Evolutionary conservation across 2,888 invertebrate species (phyloP), one percentile per base, ranked within the genome.

Genomic region (Anticlea derivata): DNA sequence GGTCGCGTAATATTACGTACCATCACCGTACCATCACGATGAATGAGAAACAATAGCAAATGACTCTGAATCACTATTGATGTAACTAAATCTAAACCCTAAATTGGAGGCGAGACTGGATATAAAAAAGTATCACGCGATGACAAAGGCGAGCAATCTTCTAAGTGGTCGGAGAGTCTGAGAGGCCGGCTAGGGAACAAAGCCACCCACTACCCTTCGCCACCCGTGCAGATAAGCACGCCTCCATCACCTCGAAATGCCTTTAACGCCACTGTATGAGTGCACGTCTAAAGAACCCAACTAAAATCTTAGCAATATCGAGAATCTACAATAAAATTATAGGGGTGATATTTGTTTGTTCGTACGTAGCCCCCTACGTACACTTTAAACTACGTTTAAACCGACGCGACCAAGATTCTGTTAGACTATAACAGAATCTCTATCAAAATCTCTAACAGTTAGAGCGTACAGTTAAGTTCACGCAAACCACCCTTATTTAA

Each of bases 111-210:
- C 73, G 70, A 76, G 71, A 73, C 65, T 48, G 58, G 66, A 67
- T 75, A 78, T 75, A 83, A 80, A 81, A 79, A 82, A 80, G 76
- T 79, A 75, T 79, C 75, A 73, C 68, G 73, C 65, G 72, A 79
- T 83, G 82, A 86, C 83, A 86, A 84, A 80, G 80, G 75, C 75
- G 70, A 75, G 81, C 83, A 87, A 88, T 88, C 82, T 86, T 82
- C 83, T 86, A 87, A 87, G 87, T 87, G 88, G 83, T 81, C 68
- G 77, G 77, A 76, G 80, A 79, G 76, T 75, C 73, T 71, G 74
- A 70, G 65, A 61, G 63, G 67, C 59, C 56, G 50, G 61, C 60
- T 62, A 67, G 76, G 64, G 79, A 78, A 82, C 78, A 83, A 85
- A 82, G 77, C 78, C 73, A 61, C 69, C 64, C 65, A 56, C 64